These are phyloP conservation scores for Monopterus albus DNA, from an alignment of 2,113 vertebrate species.

Conservation along the genomic window DNA sequence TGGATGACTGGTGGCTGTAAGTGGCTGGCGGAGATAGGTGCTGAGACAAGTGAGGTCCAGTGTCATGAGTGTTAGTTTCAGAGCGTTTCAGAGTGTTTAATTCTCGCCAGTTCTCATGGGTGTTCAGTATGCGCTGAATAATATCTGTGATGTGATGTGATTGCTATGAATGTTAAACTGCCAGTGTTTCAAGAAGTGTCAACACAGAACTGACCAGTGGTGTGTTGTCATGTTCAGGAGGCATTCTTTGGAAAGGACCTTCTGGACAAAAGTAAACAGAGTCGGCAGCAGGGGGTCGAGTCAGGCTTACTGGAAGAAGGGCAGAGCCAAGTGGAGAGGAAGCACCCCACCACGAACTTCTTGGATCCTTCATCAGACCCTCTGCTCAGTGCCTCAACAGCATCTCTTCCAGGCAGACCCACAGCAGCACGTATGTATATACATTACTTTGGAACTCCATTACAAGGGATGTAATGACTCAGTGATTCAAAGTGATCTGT, in stretches of 20 bases:
- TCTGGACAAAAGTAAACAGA: slow-evolving; percentile 94
- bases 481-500: not conserved
- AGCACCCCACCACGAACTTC: slow-evolving; percentile 80
- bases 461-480: not conserved
- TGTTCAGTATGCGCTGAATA: slow-evolving; percentile 3
- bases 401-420: slow-evolving; percentile 82
- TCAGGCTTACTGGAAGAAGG: slow-evolving; percentile 86
- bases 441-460: not conserved
- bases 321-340: slow-evolving; percentile 83
- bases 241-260: slow-evolving; percentile 98
- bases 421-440: slow-evolving; percentile 85
- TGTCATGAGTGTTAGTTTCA: slow-evolving; percentile 18
- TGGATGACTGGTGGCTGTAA: slow-evolving; percentile 56
- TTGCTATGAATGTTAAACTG: slow-evolving; percentile 28
- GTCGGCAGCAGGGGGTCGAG: slow-evolving; percentile 85
- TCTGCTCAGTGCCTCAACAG: slow-evolving; percentile 83
- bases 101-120: slow-evolving; percentile 18
- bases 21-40: slow-evolving; percentile 34
- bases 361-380: slow-evolving; percentile 88
- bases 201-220: slow-evolving; percentile 27
- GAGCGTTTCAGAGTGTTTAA: slow-evolving; percentile 39
- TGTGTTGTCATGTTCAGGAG: slow-evolving; percentile 83
- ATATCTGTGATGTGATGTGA: slow-evolving; percentile 20
- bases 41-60: slow-evolving; percentile 41
- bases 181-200: slow-evolving; percentile 1